Base-by-base conservation (phyloP, 2,113 vertebrate genomes). In the Craseonycteris thonglongyai region DNA sequence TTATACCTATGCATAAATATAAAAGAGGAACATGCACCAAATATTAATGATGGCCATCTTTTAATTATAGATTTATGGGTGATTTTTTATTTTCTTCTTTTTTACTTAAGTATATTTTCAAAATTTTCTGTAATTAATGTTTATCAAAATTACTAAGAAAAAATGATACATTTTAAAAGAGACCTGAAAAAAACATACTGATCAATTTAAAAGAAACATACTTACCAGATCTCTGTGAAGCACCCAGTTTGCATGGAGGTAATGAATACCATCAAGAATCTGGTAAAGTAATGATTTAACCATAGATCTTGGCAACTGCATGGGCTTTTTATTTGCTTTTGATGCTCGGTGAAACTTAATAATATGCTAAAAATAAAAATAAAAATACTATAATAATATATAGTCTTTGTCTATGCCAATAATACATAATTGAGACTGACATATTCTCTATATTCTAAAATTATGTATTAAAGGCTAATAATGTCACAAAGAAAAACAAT, bases 321-420 rank as follows among this genome's bases (percentile, higher is more conserved):
- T 98, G 96, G 99, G 98, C 95, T 99, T 99, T 98, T 99, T 99
- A 97, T 99, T 99, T 98, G 99, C 99, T 98, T 99, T 99, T 97
- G 99, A 99, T 97, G 99, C 98, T 97, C 99, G 99, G 91, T 99
- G 99, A 98, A 99, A 99, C 97, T 99, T 99, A 98, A 99, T 99
- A 97, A 99, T 99, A 98, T 99, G 99, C 99, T 99, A 98, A 95
- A 98, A 98, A 97, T 91, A 94, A 89, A 98, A 97, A 76, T 56
- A 98, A 97, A 93, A 21, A 28, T 86, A 85, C 79, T 95, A 47
- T 76, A 96, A 72, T 51, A 16, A 96, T 63, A 79, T 65, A 90
- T 4, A 92, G 56, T 83, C 54, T 90, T 90, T 61, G 63, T 30
- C 79, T 93, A 56, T 81, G 45, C 30, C 45, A 84, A 91, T 59